phyloP scores from a whole-genome alignment of 1,140 invertebrate genomes.

The Orchesella cincta region DNA sequence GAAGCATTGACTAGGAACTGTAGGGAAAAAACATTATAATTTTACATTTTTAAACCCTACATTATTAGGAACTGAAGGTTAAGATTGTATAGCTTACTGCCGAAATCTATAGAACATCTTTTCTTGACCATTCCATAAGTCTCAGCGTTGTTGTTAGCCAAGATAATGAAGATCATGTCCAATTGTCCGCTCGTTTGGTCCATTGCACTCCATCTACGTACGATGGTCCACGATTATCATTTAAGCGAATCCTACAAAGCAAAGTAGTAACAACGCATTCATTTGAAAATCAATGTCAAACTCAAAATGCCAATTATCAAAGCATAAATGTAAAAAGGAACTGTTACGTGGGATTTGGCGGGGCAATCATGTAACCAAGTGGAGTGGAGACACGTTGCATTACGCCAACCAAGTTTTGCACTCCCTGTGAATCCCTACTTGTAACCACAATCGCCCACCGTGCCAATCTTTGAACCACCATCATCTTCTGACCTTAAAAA shows the following conservation, averaged over 20 bases:
- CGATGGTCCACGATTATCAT: conserved; percentile 34
- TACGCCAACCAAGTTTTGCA: conserved; percentile 7
- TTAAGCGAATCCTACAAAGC: background rate
- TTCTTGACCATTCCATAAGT: conserved; percentile 61
- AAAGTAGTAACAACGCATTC: too few species aligned
- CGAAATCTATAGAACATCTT: conserved; percentile 49
- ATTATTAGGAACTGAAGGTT: background rate
- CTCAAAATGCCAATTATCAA: conserved; percentile 4
- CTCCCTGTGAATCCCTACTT: conserved; percentile 1
- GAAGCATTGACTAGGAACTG: conserved; percentile 18
- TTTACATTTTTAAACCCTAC: background rate
- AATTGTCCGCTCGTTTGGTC: conserved; percentile 29
- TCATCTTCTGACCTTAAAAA: conserved; percentile 28
- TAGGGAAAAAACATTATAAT: conserved; percentile 6
- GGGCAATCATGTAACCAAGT: conserved; percentile 22
- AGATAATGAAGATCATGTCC: conserved; percentile 51
- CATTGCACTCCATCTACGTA: conserved; percentile 31
- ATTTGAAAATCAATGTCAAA: too few species aligned
- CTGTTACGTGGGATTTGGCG: conserved; percentile 19
- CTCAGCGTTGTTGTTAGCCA: conserved; percentile 53
- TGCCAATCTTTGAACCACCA: conserved; percentile 49
- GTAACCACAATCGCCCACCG: conserved; percentile 58
- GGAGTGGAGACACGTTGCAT: conserved; percentile 31
- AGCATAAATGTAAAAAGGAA: too few species aligned
- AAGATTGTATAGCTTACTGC: background rate